A percentile compares a stretch with the other conserved stretches of the same genome.
phyloP scores from a whole-genome alignment of 2,888 invertebrate genomes.

The Ischnura elegans region DNA sequence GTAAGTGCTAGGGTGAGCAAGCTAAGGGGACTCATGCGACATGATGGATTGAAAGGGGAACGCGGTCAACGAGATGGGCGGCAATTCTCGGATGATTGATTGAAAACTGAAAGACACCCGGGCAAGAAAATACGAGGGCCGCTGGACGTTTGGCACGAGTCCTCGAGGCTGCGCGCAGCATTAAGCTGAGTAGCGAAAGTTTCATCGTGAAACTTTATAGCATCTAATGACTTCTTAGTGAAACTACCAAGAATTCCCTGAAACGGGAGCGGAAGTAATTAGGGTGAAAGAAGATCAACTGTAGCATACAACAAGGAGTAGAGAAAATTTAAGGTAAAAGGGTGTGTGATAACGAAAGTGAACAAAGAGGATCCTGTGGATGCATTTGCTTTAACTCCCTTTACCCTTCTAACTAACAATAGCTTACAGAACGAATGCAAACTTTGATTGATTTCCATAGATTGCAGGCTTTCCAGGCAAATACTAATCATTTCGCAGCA shows the following conservation, averaged over 20 bases:
- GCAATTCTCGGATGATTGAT: constrained; percentile 14
- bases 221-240: not conserved
- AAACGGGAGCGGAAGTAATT: too few relatives aligned
- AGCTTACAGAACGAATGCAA: too few relatives aligned
- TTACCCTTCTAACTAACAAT: too few relatives aligned
- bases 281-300: too few relatives aligned
- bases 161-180: not conserved
- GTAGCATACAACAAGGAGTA: not conserved
- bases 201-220: not conserved
- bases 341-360: too few relatives aligned
- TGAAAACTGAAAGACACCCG: not conserved
- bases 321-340: not conserved
- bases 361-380: too few relatives aligned
- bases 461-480: too few relatives aligned
- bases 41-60: not conserved
- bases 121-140: not conserved
- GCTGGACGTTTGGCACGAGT: not conserved
- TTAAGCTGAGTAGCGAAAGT: not conserved
- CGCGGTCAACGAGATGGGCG: not conserved
- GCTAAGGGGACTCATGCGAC: not conserved
- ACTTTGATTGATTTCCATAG: too few relatives aligned
- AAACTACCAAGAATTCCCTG: not conserved
- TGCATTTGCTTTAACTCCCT: too few relatives aligned
- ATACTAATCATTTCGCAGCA: too few relatives aligned
- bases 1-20: not conserved